Percentiles rank a stretch among this genome's conserved stretches.
Evolutionary conservation across 2,888 invertebrate species (phyloP).

Genomic region (Tromatobia lineatoria): DNA sequence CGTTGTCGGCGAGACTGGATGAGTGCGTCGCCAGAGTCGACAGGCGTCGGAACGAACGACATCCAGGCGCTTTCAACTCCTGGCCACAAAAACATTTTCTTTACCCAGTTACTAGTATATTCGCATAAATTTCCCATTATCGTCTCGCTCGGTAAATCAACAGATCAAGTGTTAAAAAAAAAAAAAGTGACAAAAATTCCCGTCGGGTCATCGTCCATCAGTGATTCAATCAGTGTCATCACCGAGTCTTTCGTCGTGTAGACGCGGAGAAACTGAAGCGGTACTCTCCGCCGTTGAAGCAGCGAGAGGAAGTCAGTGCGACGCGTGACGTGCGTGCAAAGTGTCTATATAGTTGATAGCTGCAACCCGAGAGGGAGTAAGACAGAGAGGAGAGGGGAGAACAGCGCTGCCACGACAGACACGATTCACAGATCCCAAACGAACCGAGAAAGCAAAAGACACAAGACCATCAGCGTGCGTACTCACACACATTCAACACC

Average conservation of each 20-base stretch:
- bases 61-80: constrained; percentile 27
- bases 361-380: constrained; percentile 32
- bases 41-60: constrained; percentile 52
- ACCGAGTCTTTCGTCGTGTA: constrained; percentile 23
- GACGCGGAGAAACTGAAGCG: constrained; percentile 41
- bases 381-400: constrained; percentile 17
- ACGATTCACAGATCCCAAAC: neutral
- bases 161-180: neutral
- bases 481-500: constrained; percentile 28
- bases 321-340: constrained; percentile 60
- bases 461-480: constrained; percentile 28
- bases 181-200: too few species aligned
- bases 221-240: constrained; percentile 42
- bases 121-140: neutral
- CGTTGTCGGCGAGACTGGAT: constrained; percentile 71
- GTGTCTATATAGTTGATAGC: constrained; percentile 27
- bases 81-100: neutral
- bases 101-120: neutral
- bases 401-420: neutral
- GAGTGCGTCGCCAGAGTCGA: constrained; percentile 61
- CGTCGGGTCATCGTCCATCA: neutral
- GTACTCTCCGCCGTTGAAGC: constrained; percentile 26
- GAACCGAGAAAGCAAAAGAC: constrained; percentile 54
- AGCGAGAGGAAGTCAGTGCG: constrained; percentile 53
- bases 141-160: neutral